Evolutionary conservation across 2,113 vertebrate species (phyloP).

Genomic region (Nibea albiflora): DNA sequence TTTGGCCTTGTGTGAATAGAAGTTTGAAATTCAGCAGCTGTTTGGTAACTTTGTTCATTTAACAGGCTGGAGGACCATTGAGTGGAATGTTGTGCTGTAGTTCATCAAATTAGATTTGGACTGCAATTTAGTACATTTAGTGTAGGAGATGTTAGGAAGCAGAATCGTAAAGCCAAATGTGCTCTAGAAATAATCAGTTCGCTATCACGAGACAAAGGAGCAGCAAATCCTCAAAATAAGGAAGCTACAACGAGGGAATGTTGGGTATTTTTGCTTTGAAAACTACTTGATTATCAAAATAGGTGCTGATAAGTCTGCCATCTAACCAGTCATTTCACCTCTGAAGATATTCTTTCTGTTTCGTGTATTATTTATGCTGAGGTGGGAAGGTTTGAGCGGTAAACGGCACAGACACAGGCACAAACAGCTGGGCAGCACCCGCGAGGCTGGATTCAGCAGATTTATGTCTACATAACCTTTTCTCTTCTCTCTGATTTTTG

Average conservation of each 20-base stretch:
- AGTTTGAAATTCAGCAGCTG: neutral
- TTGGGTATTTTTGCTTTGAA: neutral
- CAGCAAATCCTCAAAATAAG: neutral
- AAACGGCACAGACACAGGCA: neutral
- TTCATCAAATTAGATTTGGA: neutral
- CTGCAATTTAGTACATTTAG: neutral
- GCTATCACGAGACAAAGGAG: neutral
- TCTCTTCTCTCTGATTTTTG: neutral
- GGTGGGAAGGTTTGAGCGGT: neutral
- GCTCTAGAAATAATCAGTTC: neutral
- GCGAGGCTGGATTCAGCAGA: neutral
- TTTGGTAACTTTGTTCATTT: neutral
- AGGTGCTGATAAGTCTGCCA: neutral
- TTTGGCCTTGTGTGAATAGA: slow-evolving; percentile 1
- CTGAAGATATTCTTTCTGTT: neutral
- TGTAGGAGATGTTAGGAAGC: too few relatives aligned
- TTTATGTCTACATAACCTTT: neutral
- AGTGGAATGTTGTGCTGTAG: neutral
- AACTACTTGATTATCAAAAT: neutral
- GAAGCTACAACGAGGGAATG: neutral
- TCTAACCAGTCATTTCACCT: neutral
- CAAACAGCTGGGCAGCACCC: neutral
- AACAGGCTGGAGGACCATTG: neutral
- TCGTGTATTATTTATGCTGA: neutral
- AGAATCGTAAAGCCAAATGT: neutral